Base-by-base conservation (phyloP, 2,888 invertebrate genomes). In the Chrysodeixis includens region DNA sequence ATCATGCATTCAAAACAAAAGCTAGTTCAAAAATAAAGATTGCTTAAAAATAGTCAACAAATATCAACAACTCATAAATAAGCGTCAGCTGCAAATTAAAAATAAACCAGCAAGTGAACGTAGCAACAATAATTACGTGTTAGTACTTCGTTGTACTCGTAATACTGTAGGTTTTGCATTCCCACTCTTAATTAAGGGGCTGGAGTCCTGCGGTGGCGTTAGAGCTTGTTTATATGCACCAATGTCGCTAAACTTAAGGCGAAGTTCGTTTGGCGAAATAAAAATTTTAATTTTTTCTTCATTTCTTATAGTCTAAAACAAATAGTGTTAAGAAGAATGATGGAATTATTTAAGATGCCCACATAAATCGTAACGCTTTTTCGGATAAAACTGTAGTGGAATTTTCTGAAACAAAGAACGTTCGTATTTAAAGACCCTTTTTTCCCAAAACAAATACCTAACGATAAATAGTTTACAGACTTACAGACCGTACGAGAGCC, bases 151-250 rank as follows among this genome's bases (percentile, higher is more conserved):
- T 55, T 62, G 74, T 40, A 40, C n/a, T 40, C n/a, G 40, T 71
- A 79, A 76, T 76, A 76, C 71, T 74, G 80, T 67, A 74, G 74
- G 80, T 77, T 79, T 81, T 74, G 76, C 80, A 78, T 81, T 73
- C 76, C 75, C 64, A 73, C 69, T 79, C 83, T 88, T 88, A 87
- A 88, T 88, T 86, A 88, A 85, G 83, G 77, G 73, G 76, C 71
- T 63, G 69, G 71, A 78, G 83, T 86, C 76, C 84, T 86, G 86
- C 71, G 81, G 84, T 77, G 58, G 74, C 74, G 79, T 77, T 83
- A 83, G 77, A 72, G 75, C 78, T 83, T 86, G 86, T 86, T 86
- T 86, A 85, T 86, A 84, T 84, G 82, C 83, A 73, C 78, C 70
- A 67, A 71, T 82, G 86, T 80, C 79, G 79, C 77, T 73, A 35